phyloP scores from a whole-genome alignment of 2,113 vertebrate genomes.

The Parus major region DNA sequence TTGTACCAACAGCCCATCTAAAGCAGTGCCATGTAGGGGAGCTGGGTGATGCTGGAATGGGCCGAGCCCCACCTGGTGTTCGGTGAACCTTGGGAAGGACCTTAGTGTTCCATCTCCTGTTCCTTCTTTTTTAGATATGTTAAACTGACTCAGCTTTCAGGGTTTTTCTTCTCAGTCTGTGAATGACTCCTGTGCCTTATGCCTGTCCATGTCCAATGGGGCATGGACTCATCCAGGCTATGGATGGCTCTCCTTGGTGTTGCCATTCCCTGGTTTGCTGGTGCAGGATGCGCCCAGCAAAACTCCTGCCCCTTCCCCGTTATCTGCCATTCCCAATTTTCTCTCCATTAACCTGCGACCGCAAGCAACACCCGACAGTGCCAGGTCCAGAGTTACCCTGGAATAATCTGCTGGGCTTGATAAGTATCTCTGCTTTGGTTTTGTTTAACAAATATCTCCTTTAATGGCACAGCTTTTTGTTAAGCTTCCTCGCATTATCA shows the following conservation, averaged over 20 bases:
- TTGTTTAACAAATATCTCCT: constrained; percentile 43
- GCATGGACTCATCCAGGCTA: background rate
- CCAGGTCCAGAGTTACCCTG: background rate
- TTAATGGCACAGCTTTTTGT: background rate
- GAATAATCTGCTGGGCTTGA: background rate
- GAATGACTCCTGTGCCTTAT: background rate
- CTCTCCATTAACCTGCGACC: background rate
- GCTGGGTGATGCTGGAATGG: rapidly evolving
- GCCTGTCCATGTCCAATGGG: rapidly evolving
- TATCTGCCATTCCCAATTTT: background rate
- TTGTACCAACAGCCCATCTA: rapidly evolving
- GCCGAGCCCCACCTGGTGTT: rapidly evolving
- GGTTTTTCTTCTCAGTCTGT: background rate
- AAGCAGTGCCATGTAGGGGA: background rate
- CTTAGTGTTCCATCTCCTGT: background rate
- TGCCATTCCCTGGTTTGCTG: rapidly evolving
- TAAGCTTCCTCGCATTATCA: background rate
- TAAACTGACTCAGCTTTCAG: rapidly evolving
- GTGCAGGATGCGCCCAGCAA: background rate
- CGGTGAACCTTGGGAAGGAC: rapidly evolving
- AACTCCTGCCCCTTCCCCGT: background rate
- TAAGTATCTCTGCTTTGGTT: background rate
- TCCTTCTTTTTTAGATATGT: background rate
- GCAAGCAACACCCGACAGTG: background rate
- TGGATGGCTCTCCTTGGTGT: rapidly evolving